phyloP scores from a whole-genome alignment of 92 coral and sea anemone genomes.

The Porites evermanni region DNA sequence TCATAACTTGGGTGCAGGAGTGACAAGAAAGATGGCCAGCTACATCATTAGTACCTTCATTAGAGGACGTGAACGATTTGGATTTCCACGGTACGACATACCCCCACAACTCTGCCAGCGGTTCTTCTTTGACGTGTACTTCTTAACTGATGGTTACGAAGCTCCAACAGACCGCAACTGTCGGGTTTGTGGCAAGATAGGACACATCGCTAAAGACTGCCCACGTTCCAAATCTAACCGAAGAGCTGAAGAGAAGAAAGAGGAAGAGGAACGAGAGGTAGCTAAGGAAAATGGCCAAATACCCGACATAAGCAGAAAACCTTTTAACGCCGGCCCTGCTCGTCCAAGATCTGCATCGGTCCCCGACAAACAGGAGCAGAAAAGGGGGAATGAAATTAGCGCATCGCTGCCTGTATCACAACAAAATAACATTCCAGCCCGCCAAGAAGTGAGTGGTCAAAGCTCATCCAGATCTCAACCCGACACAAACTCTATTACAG shows the following conservation, averaged over 20 bases:
- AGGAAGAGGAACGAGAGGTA: conserved; percentile 45
- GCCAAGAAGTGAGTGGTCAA: not conserved
- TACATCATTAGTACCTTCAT: conserved; percentile 77
- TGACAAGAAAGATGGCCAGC: conserved; percentile 81
- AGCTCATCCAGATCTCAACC: conserved; percentile 17
- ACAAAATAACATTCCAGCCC: conserved; percentile 7
- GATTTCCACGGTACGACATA: conserved; percentile 62
- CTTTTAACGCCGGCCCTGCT: conserved; percentile 48
- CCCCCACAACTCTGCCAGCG: conserved; percentile 47
- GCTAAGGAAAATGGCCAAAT: conserved; percentile 21
- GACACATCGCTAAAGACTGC: conserved; percentile 91
- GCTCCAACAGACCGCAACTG: conserved; percentile 96
- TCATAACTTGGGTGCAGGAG: conserved; percentile 97
- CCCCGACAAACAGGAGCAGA: conserved; percentile 21
- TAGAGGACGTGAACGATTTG: conserved; percentile 92
- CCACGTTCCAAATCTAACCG: conserved; percentile 78
- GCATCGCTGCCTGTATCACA: not conserved
- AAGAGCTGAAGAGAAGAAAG: conserved; percentile 64
- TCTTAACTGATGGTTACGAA: conserved; percentile 74
- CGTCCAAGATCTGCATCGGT: conserved; percentile 44
- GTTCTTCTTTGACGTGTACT: conserved; percentile 73
- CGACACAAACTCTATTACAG: not conserved
- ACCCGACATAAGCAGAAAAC: conserved; percentile 46
- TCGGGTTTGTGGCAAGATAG: conserved; percentile 88
- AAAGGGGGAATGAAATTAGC: not conserved